Evolutionary conservation across 2,888 invertebrate species (phyloP).

Genomic region (Nemotelus nigrinus): DNA sequence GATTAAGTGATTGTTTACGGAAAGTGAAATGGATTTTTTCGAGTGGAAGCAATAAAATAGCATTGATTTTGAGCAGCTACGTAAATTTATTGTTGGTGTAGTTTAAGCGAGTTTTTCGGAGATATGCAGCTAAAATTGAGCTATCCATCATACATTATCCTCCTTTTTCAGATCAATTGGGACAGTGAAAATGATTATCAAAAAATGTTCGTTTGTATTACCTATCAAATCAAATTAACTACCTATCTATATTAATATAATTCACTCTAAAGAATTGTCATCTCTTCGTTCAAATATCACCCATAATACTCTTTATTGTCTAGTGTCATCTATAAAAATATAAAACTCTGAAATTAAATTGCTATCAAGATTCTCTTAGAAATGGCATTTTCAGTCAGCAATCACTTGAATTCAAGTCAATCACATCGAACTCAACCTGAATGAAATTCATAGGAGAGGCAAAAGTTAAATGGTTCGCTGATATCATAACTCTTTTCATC

Average conservation of each 20-base stretch:
- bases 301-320: constrained; percentile 20
- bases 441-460: constrained; percentile 10
- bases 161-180: no score
- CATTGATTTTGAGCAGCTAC: no score
- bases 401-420: constrained; percentile 37
- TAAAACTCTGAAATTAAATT: constrained; percentile 21
- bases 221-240: no score
- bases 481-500: constrained; percentile 29
- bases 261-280: no score
- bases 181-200: no score
- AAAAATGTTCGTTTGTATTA: no score
- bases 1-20: background rate
- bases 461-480: constrained; percentile 36
- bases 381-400: constrained; percentile 39
- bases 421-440: background rate
- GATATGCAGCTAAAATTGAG: no score
- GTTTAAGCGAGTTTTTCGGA: no score
- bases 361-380: constrained; percentile 38
- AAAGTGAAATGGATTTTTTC: background rate
- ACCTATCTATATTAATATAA: no score
- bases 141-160: no score
- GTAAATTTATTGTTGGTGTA: no score
- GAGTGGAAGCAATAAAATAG: no score
- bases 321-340: constrained; percentile 21
- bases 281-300: background rate